Evolutionary conservation across 2,888 invertebrate genomes (phyloP).

Genomic region (Himalopsyche tibetana): DNA sequence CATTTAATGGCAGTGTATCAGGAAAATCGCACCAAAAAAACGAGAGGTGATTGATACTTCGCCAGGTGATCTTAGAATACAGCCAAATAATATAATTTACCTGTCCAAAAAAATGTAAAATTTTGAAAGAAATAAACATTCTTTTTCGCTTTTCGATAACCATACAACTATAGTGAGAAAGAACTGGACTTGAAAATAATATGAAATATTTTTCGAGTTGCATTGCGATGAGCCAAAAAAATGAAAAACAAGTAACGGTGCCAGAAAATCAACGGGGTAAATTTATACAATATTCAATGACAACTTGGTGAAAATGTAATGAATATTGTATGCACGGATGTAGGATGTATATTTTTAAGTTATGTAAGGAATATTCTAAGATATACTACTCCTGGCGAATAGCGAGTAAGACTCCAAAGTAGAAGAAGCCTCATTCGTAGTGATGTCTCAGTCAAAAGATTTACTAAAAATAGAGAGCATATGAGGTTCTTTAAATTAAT

Average conservation of each 20-base stretch:
- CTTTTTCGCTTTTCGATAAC: too few species aligned
- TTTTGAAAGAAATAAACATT: too few species aligned
- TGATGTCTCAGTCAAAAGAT: neutral
- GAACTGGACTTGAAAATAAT: neutral
- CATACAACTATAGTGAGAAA: neutral
- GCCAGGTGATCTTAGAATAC: too few species aligned
- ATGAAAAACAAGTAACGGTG: slow-evolving; percentile 31
- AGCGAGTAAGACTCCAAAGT: too few species aligned
- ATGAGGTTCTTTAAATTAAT: neutral
- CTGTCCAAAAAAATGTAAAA: too few species aligned
- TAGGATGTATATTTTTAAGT: slow-evolving; percentile 48
- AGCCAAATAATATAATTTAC: too few species aligned
- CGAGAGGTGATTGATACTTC: too few species aligned
- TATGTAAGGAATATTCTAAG: slow-evolving; percentile 57
- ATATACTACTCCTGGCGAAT: neutral
- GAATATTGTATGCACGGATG: neutral
- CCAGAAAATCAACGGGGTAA: slow-evolving; percentile 47
- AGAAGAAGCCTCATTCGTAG: too few species aligned
- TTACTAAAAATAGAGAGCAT: neutral
- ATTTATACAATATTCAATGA: slow-evolving; percentile 33
- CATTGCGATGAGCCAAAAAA: slow-evolving; percentile 47
- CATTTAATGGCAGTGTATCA: too few species aligned
- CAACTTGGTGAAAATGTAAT: neutral
- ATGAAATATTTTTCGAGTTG: neutral
- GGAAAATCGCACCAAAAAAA: too few species aligned